These are phyloP conservation scores for Pseudococcus viburni DNA, from an alignment of 2,888 invertebrate genomes.

Conservation along the genomic window DNA sequence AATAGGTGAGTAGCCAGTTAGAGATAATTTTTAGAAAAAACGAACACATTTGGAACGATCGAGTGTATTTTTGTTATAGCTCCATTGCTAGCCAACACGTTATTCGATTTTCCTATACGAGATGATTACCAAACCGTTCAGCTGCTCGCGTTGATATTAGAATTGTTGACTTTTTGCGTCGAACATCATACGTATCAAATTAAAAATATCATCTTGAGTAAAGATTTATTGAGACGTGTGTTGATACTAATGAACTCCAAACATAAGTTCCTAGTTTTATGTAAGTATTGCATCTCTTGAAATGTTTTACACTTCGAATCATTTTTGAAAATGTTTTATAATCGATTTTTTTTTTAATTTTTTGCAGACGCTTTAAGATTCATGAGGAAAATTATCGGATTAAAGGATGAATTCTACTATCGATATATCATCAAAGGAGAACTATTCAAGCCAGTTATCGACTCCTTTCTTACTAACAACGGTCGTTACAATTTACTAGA, in stretches of 20 bases:
- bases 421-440: slow-evolving; percentile 95
- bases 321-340: slow-evolving; percentile 2
- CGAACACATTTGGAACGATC: not conserved
- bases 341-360: slow-evolving; percentile 34
- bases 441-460: slow-evolving; percentile 95
- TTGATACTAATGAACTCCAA: slow-evolving; percentile 96
- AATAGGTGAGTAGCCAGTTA: slow-evolving; percentile 78
- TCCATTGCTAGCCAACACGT: slow-evolving; percentile 94
- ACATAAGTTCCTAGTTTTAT: slow-evolving; percentile 96
- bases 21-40: not conserved
- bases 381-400: slow-evolving; percentile 95
- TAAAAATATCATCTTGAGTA: slow-evolving; percentile 96
- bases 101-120: slow-evolving; percentile 88
- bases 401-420: slow-evolving; percentile 99
- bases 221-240: slow-evolving; percentile 94
- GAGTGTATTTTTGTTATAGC: slow-evolving; percentile 73
- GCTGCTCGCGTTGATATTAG: slow-evolving; percentile 92
- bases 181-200: slow-evolving; percentile 99
- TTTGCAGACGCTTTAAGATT: slow-evolving; percentile 89
- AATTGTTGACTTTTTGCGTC: slow-evolving; percentile 97
- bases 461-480: slow-evolving; percentile 96
- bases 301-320: not conserved
- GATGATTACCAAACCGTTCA: slow-evolving; percentile 98
- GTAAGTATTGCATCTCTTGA: slow-evolving; percentile 71
- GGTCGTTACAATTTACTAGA: slow-evolving; percentile 98